phyloP scores from a whole-genome alignment of 2,888 invertebrate species.

The Drosophila formosana region DNA sequence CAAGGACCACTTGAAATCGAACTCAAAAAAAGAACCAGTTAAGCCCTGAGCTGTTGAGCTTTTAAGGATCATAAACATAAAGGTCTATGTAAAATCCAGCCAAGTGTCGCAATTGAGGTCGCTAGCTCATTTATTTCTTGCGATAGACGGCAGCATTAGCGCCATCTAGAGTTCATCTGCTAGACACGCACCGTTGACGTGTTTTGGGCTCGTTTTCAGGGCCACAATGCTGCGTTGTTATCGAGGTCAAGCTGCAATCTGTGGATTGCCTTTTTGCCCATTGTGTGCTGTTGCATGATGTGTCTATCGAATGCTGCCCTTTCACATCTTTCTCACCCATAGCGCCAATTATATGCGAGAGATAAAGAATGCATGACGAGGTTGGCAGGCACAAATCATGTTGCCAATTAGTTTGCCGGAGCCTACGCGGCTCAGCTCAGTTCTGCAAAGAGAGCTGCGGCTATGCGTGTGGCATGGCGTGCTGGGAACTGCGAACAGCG shows the following conservation, averaged over 20 bases:
- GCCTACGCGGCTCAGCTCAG: neutral
- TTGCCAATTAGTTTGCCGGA: constrained; percentile 35
- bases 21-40: neutral
- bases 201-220: neutral
- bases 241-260: constrained; percentile 5
- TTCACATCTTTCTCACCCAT: constrained; percentile 10
- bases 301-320: neutral
- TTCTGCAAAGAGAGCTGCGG: neutral
- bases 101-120: neutral
- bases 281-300: neutral
- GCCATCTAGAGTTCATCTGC: neutral
- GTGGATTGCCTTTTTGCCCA: too few species aligned
- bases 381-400: constrained; percentile 27
- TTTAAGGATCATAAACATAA: too few species aligned
- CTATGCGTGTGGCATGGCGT: constrained; percentile 13
- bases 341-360: constrained; percentile 8
- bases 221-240: neutral
- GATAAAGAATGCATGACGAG: constrained; percentile 6
- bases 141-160: neutral
- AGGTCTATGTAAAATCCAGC: too few species aligned
- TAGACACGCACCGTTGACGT: too few species aligned
- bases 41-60: too few species aligned
- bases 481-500: constrained; percentile 5
- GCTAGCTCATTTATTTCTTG: neutral
- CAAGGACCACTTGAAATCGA: neutral